These are phyloP conservation scores for Cercopithecus mona DNA, from an alignment of 2,113 vertebrate species.

Conservation along the genomic window DNA sequence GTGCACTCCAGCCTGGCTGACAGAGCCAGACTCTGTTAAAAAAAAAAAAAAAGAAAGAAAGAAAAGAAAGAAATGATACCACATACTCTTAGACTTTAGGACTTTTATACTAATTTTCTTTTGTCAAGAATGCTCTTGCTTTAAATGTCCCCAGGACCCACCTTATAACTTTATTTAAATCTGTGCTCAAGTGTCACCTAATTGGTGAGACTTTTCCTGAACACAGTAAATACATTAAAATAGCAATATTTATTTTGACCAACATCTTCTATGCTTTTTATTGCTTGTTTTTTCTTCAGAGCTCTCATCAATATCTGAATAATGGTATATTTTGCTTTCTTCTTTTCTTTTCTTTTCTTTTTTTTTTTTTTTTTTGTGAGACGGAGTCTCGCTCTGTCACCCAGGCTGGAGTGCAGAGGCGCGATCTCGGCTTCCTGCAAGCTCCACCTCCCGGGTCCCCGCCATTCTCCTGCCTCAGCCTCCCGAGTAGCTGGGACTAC, in stretches of 20 bases:
- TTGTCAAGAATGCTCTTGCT: background rate
- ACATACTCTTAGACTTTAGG: background rate
- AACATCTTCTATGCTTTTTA: background rate
- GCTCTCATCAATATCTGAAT: background rate
- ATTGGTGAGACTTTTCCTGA: background rate
- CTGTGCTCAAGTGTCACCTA: background rate
- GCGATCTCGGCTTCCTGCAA: too few relatives aligned
- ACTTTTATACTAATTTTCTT: background rate
- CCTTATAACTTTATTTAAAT: background rate
- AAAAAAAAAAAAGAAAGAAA: too few relatives aligned
- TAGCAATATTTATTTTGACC: background rate
- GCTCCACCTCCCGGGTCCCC: too few relatives aligned
- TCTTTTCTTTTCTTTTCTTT: background rate
- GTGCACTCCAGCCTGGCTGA: background rate
- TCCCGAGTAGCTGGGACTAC: too few relatives aligned
- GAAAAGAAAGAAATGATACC: background rate
- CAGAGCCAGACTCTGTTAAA: background rate
- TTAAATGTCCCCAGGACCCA: too few relatives aligned
- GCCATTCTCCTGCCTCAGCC: too few relatives aligned
- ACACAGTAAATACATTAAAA: background rate
- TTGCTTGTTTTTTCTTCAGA: background rate
- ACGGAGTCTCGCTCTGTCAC: accelerated
- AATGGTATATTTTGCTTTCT: background rate
- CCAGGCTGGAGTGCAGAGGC: too few relatives aligned
- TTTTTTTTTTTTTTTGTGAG: too few relatives aligned